Evolutionary conservation across 2,113 vertebrate genomes (phyloP), one percentile per base, ranked within the genome.

Genomic region (Odocoileus hemionus): DNA sequence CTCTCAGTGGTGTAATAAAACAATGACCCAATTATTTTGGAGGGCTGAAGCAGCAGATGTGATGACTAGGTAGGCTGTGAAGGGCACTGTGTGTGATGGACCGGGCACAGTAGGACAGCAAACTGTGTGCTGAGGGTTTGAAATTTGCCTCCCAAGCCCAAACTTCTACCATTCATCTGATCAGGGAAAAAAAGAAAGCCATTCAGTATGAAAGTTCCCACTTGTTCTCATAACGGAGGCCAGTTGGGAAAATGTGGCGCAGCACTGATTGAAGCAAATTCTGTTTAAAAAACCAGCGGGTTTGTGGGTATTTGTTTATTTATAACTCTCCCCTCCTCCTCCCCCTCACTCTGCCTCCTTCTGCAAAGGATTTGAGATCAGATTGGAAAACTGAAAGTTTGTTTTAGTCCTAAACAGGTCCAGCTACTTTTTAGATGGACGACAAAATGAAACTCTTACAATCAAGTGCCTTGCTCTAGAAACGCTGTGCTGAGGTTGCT

Each of bases 261-360:
- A 91, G 95, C 21, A 10, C 55, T 97, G 96, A 97, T 64, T 96
- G 94, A 97, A 97, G 82, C 89, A 95, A 97, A 98, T 97, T 97
- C 94, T 97, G 97, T 96, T 98, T 96, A 57, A 97, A 97, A 97
- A 97, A 33, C 30, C 91, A 98, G 96, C 82, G 60, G 16, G 91
- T 82, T 96, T 98, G 94, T 96, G 91, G 97, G 89, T 97, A 98
- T 98, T 96, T 98, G 98, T 98, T 98, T 98, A 98, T 97, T 98
- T 98, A 97, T 98, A 96, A 94, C 88, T 96, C 28, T 91, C 86
- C 80, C 67, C 57, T 67, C 50, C 85, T 55, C 52, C 74, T 92
- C 70, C 90, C 36, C 86, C 52, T 92, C 82, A 93, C 93, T 88
- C 94, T 93, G 94, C 85, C 88, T 98, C 76, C 0, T 96, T 95